A percentile compares a stretch with the other conserved stretches of the same genome.
These are phyloP conservation scores for Agapornis roseicollis DNA, from an alignment of 2,113 vertebrate species.

Conservation along the genomic window DNA sequence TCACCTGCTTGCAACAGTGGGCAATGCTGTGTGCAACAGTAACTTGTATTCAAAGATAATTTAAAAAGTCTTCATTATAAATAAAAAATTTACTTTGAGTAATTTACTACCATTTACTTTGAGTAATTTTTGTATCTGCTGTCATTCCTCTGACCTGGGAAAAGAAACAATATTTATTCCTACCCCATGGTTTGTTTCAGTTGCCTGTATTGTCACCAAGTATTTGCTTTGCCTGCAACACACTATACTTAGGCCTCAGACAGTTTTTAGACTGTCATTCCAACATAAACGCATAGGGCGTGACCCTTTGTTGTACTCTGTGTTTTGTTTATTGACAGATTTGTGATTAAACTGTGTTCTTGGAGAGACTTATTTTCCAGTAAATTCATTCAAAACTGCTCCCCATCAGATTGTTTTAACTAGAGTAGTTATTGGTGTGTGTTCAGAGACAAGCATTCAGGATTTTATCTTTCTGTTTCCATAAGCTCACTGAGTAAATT, in stretches of 20 bases:
- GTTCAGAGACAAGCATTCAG: background rate
- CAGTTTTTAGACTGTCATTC: background rate
- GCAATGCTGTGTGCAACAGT: background rate
- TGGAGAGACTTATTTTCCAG: background rate
- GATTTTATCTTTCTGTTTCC: background rate
- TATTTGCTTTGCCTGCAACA: background rate
- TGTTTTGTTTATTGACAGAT: conserved; percentile 5
- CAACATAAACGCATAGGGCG: background rate
- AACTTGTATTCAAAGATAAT: background rate
- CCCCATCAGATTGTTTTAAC: background rate
- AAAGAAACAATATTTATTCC: background rate
- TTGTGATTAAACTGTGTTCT: conserved; percentile 8
- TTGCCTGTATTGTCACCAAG: background rate
- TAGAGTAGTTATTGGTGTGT: background rate
- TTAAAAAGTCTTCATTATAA: background rate
- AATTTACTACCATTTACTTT: no score
- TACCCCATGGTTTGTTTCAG: background rate
- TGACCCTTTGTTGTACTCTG: background rate
- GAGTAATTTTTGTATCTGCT: background rate
- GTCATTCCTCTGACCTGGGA: background rate
- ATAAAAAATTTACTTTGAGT: no score
- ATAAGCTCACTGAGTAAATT: background rate
- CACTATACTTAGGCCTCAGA: background rate
- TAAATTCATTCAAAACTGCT: background rate
- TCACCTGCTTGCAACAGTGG: background rate